phyloP scores from a whole-genome alignment of 2,888 invertebrate species.

The Calliphora vomitoria region DNA sequence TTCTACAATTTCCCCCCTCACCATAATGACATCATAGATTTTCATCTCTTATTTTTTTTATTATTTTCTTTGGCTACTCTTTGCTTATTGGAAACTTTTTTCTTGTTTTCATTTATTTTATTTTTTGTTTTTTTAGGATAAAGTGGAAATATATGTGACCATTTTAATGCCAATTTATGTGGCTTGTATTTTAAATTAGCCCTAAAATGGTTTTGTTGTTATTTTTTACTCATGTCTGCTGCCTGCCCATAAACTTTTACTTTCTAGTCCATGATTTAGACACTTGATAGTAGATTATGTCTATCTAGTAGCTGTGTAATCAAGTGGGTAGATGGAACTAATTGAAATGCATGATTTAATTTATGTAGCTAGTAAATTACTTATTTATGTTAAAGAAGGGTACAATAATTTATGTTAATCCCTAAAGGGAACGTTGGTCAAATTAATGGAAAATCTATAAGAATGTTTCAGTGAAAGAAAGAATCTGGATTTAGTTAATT shows the following conservation, averaged over 20 bases:
- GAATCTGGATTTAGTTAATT: too few relatives aligned
- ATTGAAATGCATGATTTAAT: constrained; percentile 32
- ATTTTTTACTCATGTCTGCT: neutral
- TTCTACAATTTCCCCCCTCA: neutral
- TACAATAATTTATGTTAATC: constrained; percentile 15
- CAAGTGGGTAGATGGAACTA: constrained; percentile 8
- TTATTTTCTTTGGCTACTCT: neutral
- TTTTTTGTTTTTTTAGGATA: neutral
- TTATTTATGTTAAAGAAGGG: neutral
- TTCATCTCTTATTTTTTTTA: constrained; percentile 28
- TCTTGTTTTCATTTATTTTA: neutral
- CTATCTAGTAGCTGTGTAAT: neutral
- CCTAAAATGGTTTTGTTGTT: constrained; percentile 10
- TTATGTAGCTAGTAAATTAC: neutral
- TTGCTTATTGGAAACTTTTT: neutral
- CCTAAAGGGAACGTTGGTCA: neutral
- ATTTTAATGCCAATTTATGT: constrained; percentile 54
- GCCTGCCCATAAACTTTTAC: neutral
- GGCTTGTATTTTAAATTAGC: constrained; percentile 53
- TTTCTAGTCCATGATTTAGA: constrained; percentile 1
- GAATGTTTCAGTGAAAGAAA: neutral
- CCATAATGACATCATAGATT: constrained; percentile 41
- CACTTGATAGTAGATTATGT: neutral
- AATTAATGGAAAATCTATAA: neutral
- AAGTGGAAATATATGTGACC: constrained; percentile 31